These are phyloP conservation scores for Troides aeacus DNA, from an alignment of 2,888 invertebrate species.

Conservation along the genomic window DNA sequence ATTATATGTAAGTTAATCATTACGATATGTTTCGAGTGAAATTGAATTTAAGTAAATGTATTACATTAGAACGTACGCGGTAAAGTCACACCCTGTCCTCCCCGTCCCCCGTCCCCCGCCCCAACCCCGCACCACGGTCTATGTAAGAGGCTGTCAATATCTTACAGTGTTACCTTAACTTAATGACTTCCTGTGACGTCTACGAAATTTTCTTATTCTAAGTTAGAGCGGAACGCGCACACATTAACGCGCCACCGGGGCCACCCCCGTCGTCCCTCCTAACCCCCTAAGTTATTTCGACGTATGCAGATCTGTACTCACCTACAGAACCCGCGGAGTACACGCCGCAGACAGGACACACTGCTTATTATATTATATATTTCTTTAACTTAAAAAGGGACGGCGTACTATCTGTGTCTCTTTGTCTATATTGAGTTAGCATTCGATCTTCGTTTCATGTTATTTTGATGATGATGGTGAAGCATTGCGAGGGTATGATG, in stretches of 20 bases:
- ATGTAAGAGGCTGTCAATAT: slow-evolving; percentile 25
- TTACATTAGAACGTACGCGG: neutral
- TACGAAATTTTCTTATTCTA: slow-evolving; percentile 52
- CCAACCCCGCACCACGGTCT: too few species aligned
- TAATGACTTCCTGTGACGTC: slow-evolving; percentile 37
- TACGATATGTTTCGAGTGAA: neutral
- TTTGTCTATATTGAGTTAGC: too few species aligned
- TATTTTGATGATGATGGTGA: too few species aligned
- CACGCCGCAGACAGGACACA: slow-evolving; percentile 27
- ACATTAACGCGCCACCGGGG: slow-evolving; percentile 66
- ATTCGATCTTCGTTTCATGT: too few species aligned
- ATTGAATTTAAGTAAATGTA: slow-evolving; percentile 16
- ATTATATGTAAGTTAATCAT: neutral
- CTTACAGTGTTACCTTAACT: slow-evolving; percentile 35
- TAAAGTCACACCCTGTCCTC: too few species aligned
- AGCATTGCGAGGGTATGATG: too few species aligned
- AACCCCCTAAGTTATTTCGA: slow-evolving; percentile 78
- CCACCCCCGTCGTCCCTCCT: too few species aligned
- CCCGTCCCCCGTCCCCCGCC: too few species aligned
- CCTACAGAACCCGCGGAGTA: slow-evolving; percentile 68
- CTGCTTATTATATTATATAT: too few species aligned
- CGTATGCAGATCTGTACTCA: slow-evolving; percentile 79
- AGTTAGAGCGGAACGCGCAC: slow-evolving; percentile 52
- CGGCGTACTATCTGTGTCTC: too few species aligned
- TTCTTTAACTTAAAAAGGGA: too few species aligned